These are phyloP conservation scores for Drosophila picticornis DNA, from an alignment of 2,888 invertebrate species.

Conservation along the genomic window DNA sequence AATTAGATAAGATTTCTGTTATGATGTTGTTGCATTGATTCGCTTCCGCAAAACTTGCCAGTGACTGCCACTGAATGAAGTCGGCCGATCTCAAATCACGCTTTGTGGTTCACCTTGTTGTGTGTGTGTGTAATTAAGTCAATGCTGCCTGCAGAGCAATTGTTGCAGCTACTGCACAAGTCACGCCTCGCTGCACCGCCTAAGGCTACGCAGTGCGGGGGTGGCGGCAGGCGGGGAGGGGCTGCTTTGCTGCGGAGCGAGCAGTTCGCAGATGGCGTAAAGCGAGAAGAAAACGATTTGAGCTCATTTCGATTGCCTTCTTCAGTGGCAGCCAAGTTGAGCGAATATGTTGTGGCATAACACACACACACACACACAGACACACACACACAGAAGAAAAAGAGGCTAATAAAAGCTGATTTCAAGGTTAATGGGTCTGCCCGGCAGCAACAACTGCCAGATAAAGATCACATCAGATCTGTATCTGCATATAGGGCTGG, in stretches of 20 bases:
- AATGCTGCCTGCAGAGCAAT: constrained; percentile 50
- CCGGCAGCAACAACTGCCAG: neutral
- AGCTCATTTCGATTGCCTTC: constrained; percentile 46
- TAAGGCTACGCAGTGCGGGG: constrained; percentile 32
- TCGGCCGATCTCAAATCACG: constrained; percentile 22
- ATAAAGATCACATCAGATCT: neutral
- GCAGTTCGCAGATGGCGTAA: constrained; percentile 23
- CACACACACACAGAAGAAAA: neutral
- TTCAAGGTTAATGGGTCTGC: neutral
- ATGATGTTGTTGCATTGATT: neutral
- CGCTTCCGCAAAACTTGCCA: constrained; percentile 21
- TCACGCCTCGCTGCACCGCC: constrained; percentile 58
- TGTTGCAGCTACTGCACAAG: constrained; percentile 49
- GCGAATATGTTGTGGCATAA: neutral
- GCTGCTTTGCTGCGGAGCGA: neutral
- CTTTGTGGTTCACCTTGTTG: constrained; percentile 44
- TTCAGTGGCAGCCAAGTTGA: constrained; percentile 15
- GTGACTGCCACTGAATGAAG: neutral
- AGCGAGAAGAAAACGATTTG: constrained; percentile 22
- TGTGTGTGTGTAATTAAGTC: constrained; percentile 42
- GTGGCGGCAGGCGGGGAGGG: no score
- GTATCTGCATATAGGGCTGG: no score
- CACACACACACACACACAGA: neutral
- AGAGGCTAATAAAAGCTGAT: neutral
- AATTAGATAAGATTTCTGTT: neutral